Evolutionary conservation across 2,888 invertebrate genomes (phyloP), one percentile per base, ranked within the genome.

Genomic region (Drosophila cracens): DNA sequence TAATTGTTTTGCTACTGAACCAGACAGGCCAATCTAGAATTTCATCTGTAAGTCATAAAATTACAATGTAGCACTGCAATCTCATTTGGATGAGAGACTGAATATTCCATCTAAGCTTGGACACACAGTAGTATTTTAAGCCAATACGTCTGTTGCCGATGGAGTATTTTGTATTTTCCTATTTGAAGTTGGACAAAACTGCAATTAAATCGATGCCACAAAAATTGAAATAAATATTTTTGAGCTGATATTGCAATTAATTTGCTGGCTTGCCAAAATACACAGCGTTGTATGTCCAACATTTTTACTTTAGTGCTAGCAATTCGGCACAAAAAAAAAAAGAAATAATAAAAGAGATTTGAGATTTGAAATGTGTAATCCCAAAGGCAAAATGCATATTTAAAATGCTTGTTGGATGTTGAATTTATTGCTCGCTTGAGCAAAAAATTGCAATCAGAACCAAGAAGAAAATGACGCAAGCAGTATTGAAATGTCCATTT

Each of bases 191-290:
- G 36, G 34, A 46, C 36, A 43, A 72, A 72, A 61, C 21, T 56
- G 34, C 49, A n/a, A 51, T 38, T 63, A 60, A 73, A 66, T 73
- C 66, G 52, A 74, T 76, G 43, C n/a, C 8, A 54, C 58, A 57
- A 40, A 57, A 43, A 57, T 51, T 51, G 48, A 67, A 48, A 60
- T 43, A 72, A 63, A 49, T 57, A 49, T 58, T 71, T 56, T 72
- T 38, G 16, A 71, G 81, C 78, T 78, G 78, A 78, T 71, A 54
- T 34, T 64, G 78, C 78, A 78, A 80, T 78, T 78, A 80, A 78
- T 78, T 80, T 80, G 77, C 81, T 67, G n/a, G 31, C 61, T 60
- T 63, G 49, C 38, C 67, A 64, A 36, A 33, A 63, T 56, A 51
- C 27, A 31, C 29, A 54, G 61, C 34, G 36, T 61, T 62, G 29